These are phyloP conservation scores for Tokudaia muenninki DNA, from an alignment of 2,797 vertebrate genomes.

Conservation along the genomic window DNA sequence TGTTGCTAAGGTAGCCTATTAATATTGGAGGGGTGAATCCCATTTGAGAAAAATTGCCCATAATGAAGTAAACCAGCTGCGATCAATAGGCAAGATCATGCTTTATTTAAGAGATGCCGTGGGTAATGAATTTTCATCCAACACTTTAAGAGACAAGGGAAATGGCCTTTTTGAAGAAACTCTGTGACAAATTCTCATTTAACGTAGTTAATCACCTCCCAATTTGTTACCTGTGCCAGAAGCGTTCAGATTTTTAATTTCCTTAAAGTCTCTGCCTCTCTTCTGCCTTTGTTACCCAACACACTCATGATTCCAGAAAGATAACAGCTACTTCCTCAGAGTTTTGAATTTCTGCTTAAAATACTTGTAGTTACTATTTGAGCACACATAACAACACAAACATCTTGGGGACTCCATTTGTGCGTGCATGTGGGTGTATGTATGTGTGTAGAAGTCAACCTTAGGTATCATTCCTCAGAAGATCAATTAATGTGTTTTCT, in stretches of 20 bases:
- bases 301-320: slow-evolving; percentile 19
- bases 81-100: slow-evolving; percentile 43
- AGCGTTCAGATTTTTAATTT: slow-evolving; percentile 62
- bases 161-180: slow-evolving; percentile 60
- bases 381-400: not conserved
- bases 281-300: not conserved
- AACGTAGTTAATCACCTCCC: slow-evolving; percentile 57
- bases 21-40: not conserved
- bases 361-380: not conserved
- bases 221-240: slow-evolving; percentile 55
- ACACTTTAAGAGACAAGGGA: slow-evolving; percentile 37
- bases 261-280: slow-evolving; percentile 2
- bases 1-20: slow-evolving; percentile 17
- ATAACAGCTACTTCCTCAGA: not conserved
- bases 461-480: too few relatives aligned
- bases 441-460: not conserved
- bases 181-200: slow-evolving; percentile 59
- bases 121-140: slow-evolving; percentile 75
- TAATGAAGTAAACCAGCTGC: slow-evolving; percentile 41
- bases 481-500: not conserved
- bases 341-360: slow-evolving; percentile 37
- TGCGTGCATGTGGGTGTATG: not conserved
- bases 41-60: slow-evolving; percentile 24
- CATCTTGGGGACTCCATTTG: not conserved
- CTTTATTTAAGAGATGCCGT: slow-evolving; percentile 51